These are phyloP conservation scores for Homalodisca vitripennis DNA, from an alignment of 1,140 invertebrate genomes.

Conservation along the genomic window DNA sequence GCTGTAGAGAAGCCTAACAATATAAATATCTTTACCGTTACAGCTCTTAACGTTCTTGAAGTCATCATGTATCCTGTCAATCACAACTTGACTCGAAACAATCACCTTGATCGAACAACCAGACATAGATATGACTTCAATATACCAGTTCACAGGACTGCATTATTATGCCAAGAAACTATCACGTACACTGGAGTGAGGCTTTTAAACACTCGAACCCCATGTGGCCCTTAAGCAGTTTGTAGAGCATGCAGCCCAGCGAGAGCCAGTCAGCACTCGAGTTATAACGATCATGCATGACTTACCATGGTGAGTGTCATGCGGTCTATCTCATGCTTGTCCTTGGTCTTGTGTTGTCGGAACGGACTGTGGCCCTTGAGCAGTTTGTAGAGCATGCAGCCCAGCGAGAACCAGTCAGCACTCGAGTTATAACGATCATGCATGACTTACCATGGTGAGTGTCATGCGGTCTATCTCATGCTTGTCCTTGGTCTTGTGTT, in stretches of 20 bases:
- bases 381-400: conserved; percentile 99
- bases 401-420: conserved; percentile 99
- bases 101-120: not conserved
- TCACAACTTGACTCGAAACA: conserved; percentile 42
- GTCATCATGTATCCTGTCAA: not conserved
- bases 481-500: conserved; percentile 99
- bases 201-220: conserved; percentile 68
- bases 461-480: conserved; percentile 99
- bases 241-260: conserved; percentile 99
- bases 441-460: conserved; percentile 95
- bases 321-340: conserved; percentile 99
- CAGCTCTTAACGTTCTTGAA: conserved; percentile 68
- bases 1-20: too few relatives aligned
- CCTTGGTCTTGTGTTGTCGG: conserved; percentile 98
- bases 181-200: not conserved
- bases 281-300: too few relatives aligned
- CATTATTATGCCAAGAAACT: not conserved
- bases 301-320: conserved; percentile 99
- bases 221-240: conserved; percentile 98
- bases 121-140: not conserved
- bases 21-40: conserved; percentile 81
- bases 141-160: not conserved
- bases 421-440: conserved; percentile 99
- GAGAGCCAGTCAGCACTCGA: conserved; percentile 99
- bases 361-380: conserved; percentile 99